Base-by-base conservation (phyloP, 2,797 vertebrate genomes). In the Phataginus tetradactyla region DNA sequence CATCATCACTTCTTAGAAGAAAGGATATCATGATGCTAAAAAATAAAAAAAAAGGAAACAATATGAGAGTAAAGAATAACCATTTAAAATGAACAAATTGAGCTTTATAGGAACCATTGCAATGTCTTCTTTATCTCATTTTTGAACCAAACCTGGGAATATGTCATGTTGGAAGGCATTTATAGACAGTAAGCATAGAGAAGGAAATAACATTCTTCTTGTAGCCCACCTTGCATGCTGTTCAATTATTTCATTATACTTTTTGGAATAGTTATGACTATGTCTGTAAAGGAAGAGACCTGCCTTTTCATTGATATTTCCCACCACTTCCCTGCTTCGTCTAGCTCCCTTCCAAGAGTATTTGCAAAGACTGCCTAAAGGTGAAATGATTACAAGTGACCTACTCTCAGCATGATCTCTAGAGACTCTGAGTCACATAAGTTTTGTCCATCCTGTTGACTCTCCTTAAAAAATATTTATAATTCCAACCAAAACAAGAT, bases 391-490 rank as follows among this genome's bases (percentile, higher is more conserved):
- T 20, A n/a, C 49, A 72, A 91, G 37, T 53, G 57, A 86, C 78
- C 55, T n/a, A 49, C 29, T 29, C 34, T 57, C 20, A 45, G 29
- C 79, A 89, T 14, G 61, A 72, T 53, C 72, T 92, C 92, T 29
- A 89, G 55, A 63, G 57, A 84, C 18, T 51, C 74, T 32, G 53
- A 32, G 61, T 80, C 18, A 57, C n/a, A 15, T 20, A 59, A 3
- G 29, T 45, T 86, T 94, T 64, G 61, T 20, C 57, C 3, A 20
- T 55, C 71, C 78, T 95, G 39, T 83, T 88, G 77, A 59, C 49
- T 71, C 27, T 91, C 61, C 61, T 77, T 97, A 74, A 61, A 53
- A 95, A 90, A 42, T 83, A 95, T 61, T 49, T 85, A 71, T 92
- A 14, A 85, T 25, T 72, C 21, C 63, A 75, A 66, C 32, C 37